Evolutionary conservation across 2,113 vertebrate species (phyloP), one percentile per base, ranked within the genome.

Genomic region (Camarhynchus parvulus): DNA sequence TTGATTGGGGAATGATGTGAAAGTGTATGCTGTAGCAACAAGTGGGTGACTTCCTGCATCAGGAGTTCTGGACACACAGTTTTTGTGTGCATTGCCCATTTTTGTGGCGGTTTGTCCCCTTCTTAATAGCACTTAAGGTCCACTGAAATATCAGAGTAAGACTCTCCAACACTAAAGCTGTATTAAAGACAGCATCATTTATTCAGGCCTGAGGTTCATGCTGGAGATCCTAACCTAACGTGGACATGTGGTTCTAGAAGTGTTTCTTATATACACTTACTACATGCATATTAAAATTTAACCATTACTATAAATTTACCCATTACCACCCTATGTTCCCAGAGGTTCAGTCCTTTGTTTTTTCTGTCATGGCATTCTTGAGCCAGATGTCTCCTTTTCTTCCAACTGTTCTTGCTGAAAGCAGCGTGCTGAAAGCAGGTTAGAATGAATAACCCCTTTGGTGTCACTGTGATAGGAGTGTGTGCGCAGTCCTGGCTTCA

Each of bases 31-130:
- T 61, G 11, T 30, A 46, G 69, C 15, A 63, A 4, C 10, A 35
- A 39, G 39, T 55, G 35, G 72, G 49, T 58, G 59, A 13, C 21
- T 10, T 58, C 21, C 39, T 83, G 8, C 25, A 3, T 7, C 30
- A 7, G 0, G 4, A 13, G 15, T n/a, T 15, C 35, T 39, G 53
- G 42, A 15, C 41, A 16, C 2, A 1, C 15, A 63, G 39, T 35
- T 80, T 1, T 23, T 75, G 25, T 16, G 1, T 16, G 35, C 37
- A 10, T 39, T 52, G 20, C 50, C 30, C 1, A 0, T 6, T 69
- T 66, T 49, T 63, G 67, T 15, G 56, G 23, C 9, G 0, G 6
- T 42, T 68, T 66, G 24, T 61, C 20, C n/a, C 52, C 9, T 76
- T 39, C 35, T 27, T 44, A 13, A 3, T 27, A 61, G 50, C 18